A percentile compares a stretch with the other conserved stretches of the same genome.
phyloP scores from a whole-genome alignment of 2,888 invertebrate species.

The Polyploca ridens region DNA sequence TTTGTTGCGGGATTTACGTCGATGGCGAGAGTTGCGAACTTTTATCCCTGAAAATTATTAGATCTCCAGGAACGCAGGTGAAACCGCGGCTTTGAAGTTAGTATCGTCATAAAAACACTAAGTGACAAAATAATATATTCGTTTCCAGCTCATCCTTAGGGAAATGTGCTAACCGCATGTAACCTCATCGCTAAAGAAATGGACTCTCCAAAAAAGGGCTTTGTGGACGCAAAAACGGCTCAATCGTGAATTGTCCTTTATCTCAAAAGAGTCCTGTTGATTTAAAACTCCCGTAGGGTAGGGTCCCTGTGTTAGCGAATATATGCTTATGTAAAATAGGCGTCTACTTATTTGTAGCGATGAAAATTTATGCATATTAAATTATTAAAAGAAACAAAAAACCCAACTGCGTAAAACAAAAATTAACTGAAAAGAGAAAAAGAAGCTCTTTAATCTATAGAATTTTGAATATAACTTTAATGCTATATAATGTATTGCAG shows the following conservation, averaged over 20 bases:
- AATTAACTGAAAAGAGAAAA: no score
- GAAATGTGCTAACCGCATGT: slow-evolving; percentile 62
- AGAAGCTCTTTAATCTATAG: no score
- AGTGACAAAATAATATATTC: slow-evolving; percentile 53
- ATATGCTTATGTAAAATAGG: neutral
- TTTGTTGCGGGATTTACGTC: neutral
- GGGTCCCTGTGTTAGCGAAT: slow-evolving; percentile 19
- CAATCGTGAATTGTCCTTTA: slow-evolving; percentile 53
- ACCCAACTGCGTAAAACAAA: no score
- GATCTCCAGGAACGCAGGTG: neutral
- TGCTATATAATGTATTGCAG: no score
- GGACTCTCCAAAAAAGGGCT: slow-evolving; percentile 57
- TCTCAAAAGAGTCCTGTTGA: slow-evolving; percentile 50
- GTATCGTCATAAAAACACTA: slow-evolving; percentile 16
- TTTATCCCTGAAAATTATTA: neutral
- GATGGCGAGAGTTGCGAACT: no score
- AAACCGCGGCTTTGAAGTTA: slow-evolving; percentile 6
- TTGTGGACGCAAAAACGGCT: slow-evolving; percentile 59
- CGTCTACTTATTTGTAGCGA: no score
- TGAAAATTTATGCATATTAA: no score
- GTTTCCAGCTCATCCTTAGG: slow-evolving; percentile 53
- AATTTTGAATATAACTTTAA: no score
- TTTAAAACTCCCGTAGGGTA: slow-evolving; percentile 42
- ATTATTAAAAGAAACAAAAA: no score
- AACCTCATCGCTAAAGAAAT: slow-evolving; percentile 56